phyloP scores from a whole-genome alignment of 2,888 invertebrate genomes.

The Oxytorus armatus region DNA sequence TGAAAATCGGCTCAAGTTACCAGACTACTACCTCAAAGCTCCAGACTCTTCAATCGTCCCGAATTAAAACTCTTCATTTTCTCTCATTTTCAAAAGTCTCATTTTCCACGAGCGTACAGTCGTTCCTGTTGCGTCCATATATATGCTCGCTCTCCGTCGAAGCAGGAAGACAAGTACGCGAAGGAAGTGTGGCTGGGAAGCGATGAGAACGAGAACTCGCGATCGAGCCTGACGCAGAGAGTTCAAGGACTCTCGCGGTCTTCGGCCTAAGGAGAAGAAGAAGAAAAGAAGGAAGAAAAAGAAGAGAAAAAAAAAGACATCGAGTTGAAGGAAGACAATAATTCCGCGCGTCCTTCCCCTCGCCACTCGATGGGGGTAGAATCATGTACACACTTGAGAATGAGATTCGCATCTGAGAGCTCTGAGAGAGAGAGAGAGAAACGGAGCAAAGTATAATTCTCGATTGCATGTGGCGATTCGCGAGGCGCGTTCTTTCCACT shows the following conservation, averaged over 20 bases:
- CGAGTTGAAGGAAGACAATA: slow-evolving; percentile 57
- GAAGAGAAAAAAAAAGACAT: slow-evolving; percentile 36
- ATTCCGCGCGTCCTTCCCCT: slow-evolving; percentile 40
- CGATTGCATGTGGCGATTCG: slow-evolving; percentile 63
- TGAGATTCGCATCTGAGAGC: slow-evolving; percentile 30
- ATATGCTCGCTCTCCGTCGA: neutral
- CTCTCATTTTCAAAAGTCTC: too few species aligned
- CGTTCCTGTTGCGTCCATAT: neutral
- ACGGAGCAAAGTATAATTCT: slow-evolving; percentile 57
- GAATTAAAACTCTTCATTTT: too few species aligned
- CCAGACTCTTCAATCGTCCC: too few species aligned
- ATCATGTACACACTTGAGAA: too few species aligned
- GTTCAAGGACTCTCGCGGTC: slow-evolving; percentile 67
- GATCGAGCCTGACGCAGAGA: slow-evolving; percentile 30
- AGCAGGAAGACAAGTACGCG: slow-evolving; percentile 17
- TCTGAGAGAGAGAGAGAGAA: slow-evolving; percentile 3
- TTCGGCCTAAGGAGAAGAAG: slow-evolving; percentile 43
- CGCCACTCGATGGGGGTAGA: too few species aligned
- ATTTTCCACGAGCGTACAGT: neutral
- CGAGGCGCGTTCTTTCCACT: slow-evolving; percentile 31
- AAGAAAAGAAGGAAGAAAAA: neutral
- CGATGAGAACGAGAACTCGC: slow-evolving; percentile 53
- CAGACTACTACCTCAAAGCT: too few species aligned
- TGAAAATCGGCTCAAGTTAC: too few species aligned
- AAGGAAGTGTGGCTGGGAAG: slow-evolving; percentile 9